phyloP scores from a whole-genome alignment of 2,888 invertebrate species.

The Mimumesa dahlbomi region DNA sequence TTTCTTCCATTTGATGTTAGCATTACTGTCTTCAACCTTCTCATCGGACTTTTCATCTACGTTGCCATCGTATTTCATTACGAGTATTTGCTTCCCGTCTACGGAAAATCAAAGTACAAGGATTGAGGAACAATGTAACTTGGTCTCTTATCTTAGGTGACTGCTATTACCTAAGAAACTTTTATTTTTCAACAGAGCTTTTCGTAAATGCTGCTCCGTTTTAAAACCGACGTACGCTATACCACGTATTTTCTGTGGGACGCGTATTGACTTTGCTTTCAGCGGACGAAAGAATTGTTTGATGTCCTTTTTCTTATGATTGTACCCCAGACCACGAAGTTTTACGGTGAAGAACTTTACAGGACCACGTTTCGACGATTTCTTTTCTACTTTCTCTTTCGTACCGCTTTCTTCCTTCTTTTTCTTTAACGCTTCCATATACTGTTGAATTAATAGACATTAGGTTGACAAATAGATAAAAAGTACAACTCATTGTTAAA shows the following conservation, averaged over 20 bases:
- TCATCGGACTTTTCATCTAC: conserved; percentile 71
- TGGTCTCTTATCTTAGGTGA: conserved; percentile 3
- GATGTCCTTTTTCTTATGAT: conserved; percentile 90
- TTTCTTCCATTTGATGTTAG: conserved; percentile 83
- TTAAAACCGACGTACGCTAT: conserved; percentile 96
- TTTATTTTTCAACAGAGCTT: conserved; percentile 91
- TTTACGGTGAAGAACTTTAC: conserved; percentile 84
- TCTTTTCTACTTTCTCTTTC: conserved; percentile 67
- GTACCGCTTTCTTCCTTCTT: conserved; percentile 69
- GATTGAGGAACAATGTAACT: too few relatives aligned
- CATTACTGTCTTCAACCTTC: conserved; percentile 55
- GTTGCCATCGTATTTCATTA: conserved; percentile 82
- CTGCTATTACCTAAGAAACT: conserved; percentile 88
- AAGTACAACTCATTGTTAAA: conserved; percentile 17
- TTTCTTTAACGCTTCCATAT: conserved; percentile 87
- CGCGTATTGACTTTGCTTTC: conserved; percentile 88
- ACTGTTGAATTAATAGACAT: conserved; percentile 80
- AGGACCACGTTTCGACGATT: conserved; percentile 72
- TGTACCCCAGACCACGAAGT: conserved; percentile 89
- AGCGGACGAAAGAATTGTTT: conserved; percentile 92
- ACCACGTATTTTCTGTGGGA: conserved; percentile 89
- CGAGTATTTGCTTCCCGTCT: conserved; percentile 85
- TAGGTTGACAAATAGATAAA: too few relatives aligned
- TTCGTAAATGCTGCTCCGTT: conserved; percentile 89
- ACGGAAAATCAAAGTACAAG: conserved; percentile 26